Conservation (phyloP, 2,797 vertebrate genomes). For the Etheostoma nigrum region DNA sequence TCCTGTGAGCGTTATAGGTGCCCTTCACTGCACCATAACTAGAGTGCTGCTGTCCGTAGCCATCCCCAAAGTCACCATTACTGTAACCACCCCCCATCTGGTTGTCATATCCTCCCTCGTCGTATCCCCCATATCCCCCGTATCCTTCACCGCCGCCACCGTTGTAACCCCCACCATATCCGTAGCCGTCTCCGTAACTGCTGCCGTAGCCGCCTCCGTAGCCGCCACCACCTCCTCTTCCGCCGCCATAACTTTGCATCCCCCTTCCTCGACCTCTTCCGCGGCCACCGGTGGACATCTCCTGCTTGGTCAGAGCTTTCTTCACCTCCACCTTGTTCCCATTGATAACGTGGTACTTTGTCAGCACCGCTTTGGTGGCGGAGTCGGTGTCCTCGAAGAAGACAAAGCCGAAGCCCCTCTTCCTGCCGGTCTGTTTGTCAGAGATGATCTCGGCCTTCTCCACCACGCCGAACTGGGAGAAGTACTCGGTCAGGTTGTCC, state of each 20-base stretch:
- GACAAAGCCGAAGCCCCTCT: slow-evolving; percentile 97
- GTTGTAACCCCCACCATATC: slow-evolving; percentile 73
- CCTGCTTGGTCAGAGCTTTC: slow-evolving; percentile 96
- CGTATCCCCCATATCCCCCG: slow-evolving; percentile 90
- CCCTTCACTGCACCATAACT: slow-evolving; percentile 91
- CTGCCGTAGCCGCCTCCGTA: slow-evolving; percentile 84
- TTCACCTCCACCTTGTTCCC: slow-evolving; percentile 98
- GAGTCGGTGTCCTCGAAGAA: slow-evolving; percentile 96
- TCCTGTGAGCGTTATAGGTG: slow-evolving; percentile 76
- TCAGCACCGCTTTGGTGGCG: slow-evolving; percentile 94
- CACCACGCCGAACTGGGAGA: slow-evolving; percentile 93
- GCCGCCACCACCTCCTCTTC: slow-evolving; percentile 84
- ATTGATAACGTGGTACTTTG: slow-evolving; percentile 94
- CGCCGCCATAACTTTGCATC: slow-evolving; percentile 87
- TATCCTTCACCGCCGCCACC: slow-evolving; percentile 85
- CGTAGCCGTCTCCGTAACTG: slow-evolving; percentile 79
- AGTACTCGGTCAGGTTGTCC: slow-evolving; percentile 91
- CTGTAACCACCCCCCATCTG: slow-evolving; percentile 89
- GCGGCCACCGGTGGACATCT: slow-evolving; percentile 86
- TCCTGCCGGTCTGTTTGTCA: slow-evolving; percentile 97
- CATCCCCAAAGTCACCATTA: slow-evolving; percentile 92
- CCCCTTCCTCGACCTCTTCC: slow-evolving; percentile 85
- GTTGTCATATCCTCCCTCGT: slow-evolving; percentile 80
- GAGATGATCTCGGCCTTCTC: slow-evolving; percentile 98
- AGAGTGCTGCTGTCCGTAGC: slow-evolving; percentile 92